phyloP scores from a whole-genome alignment of 1,140 invertebrate genomes.

The Drosophila yakuba region DNA sequence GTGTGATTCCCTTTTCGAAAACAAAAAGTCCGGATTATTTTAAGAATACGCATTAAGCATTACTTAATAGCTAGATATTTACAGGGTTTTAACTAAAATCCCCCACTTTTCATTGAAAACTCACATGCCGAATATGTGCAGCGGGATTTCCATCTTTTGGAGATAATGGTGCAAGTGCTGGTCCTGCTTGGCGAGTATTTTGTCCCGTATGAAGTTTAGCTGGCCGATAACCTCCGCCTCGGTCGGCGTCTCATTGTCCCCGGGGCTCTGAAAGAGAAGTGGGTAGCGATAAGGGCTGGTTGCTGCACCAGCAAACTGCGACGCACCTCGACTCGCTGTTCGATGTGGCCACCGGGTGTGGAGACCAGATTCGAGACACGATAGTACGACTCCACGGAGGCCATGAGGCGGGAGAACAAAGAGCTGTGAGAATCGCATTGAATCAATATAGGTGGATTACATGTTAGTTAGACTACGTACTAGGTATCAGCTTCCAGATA shows the following conservation, averaged over 20 bases:
- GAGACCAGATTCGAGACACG: slow-evolving; percentile 86
- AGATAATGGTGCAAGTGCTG: slow-evolving; percentile 89
- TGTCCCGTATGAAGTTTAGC: slow-evolving; percentile 89
- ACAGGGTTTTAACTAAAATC: neutral
- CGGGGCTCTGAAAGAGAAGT: slow-evolving; percentile 40
- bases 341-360: slow-evolving; percentile 84
- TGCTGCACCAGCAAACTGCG: slow-evolving; percentile 10
- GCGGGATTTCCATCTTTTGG: slow-evolving; percentile 89
- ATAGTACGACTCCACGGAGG: slow-evolving; percentile 90
- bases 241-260: slow-evolving; percentile 56
- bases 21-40: too few species aligned
- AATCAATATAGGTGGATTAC: neutral
- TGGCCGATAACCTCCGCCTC: slow-evolving; percentile 89
- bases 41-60: too few species aligned
- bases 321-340: slow-evolving; percentile 42
- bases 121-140: slow-evolving; percentile 93
- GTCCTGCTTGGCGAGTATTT: slow-evolving; percentile 88
- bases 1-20: too few species aligned
- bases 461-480: slow-evolving; percentile 85
- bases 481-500: slow-evolving; percentile 91
- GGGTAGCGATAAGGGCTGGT: slow-evolving; percentile 24
- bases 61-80: too few species aligned
- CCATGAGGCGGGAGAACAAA: slow-evolving; percentile 90
- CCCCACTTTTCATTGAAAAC: slow-evolving; percentile 67
- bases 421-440: slow-evolving; percentile 85